A percentile compares a stretch with the other conserved stretches of the same genome.
phyloP scores from a whole-genome alignment of 2,797 vertebrate species.

The Pelochelys cantorii region DNA sequence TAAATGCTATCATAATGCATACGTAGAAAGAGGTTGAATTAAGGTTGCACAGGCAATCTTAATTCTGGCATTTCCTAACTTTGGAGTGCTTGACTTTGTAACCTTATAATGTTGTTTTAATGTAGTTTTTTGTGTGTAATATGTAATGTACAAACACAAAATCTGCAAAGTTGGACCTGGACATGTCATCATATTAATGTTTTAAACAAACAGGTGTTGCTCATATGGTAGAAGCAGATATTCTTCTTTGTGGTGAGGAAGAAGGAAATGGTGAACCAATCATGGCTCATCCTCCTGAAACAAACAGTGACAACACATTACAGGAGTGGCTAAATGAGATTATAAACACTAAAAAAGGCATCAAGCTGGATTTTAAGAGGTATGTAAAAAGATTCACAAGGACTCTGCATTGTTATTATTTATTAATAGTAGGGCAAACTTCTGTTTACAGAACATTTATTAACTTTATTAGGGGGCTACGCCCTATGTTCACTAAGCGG shows the following conservation, averaged over 20 bases:
- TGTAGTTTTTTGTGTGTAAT: not conserved
- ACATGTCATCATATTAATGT: not conserved
- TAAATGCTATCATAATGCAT: not conserved
- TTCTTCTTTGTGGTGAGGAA: conserved; percentile 82
- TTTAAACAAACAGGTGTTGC: conserved; percentile 77
- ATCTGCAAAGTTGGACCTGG: fast-evolving
- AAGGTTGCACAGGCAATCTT: not conserved
- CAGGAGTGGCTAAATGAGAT: conserved; percentile 87
- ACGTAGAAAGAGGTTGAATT: not conserved
- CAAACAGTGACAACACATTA: conserved; percentile 90
- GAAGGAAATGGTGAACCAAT: conserved; percentile 84
- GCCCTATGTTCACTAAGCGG: too few relatives aligned
- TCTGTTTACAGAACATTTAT: not conserved
- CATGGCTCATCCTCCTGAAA: conserved; percentile 94
- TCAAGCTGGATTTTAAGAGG: conserved; percentile 98
- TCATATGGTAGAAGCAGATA: conserved; percentile 95
- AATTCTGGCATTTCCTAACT: not conserved
- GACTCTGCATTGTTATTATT: not conserved
- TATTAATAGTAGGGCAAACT: not conserved
- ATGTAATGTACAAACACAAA: not conserved
- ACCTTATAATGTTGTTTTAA: not conserved
- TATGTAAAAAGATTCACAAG: conserved; percentile 52
- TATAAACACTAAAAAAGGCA: conserved; percentile 83
- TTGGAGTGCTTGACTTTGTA: not conserved
- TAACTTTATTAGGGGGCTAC: fast-evolving